Evolutionary conservation across 2,797 vertebrate genomes (phyloP), one percentile per base, ranked within the genome.

Genomic region (Parauchenoglanis ngamensis): DNA sequence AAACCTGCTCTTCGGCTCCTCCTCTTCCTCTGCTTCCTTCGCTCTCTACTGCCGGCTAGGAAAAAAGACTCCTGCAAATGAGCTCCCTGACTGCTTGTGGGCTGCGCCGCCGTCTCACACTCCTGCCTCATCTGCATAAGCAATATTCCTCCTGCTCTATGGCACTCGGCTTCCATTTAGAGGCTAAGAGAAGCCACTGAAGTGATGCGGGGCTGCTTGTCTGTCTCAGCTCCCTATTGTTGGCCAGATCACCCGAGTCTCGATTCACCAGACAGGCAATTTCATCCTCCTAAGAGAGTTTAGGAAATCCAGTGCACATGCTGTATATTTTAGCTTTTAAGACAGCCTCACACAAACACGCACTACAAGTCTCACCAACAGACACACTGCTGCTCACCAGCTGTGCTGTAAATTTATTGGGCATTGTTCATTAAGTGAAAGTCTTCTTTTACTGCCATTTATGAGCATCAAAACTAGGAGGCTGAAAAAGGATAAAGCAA

Each of bases 51-150:
- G 87, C 63, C 86, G 46, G 40, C 79, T 89, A 87, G 87, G 87
- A 78, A 88, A 81, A 84, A 7, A 35, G 80, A 80, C 63, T 80
- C 79, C 73, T 44, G 57, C 78, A 85, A 90, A 91, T 88, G 85
- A 87, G 86, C 83, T 83, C 84, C 57, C 88, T 76, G 82, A 72
- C 86, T 85, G 90, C 54, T 57, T 86, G 67, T 25, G 57, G 54
- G 61, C 49, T 46, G 49, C 4, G 35, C 52, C 82, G 35, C 82
- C 23, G 23, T 84, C 65, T 46, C 63, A 72, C 56, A 44, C 75
- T 75, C 35, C 78, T 82, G 73, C 76, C 86, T 87, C 85, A 88
- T 91, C 83, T 90, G 85, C 90, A 91, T 90, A 88, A 85, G 73
- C 90, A 88, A 90, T 89, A 90, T 82, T 81, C 85, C 83, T 83